phyloP scores from a whole-genome alignment of 2,797 vertebrate genomes.

The Pipistrellus nathusii region DNA sequence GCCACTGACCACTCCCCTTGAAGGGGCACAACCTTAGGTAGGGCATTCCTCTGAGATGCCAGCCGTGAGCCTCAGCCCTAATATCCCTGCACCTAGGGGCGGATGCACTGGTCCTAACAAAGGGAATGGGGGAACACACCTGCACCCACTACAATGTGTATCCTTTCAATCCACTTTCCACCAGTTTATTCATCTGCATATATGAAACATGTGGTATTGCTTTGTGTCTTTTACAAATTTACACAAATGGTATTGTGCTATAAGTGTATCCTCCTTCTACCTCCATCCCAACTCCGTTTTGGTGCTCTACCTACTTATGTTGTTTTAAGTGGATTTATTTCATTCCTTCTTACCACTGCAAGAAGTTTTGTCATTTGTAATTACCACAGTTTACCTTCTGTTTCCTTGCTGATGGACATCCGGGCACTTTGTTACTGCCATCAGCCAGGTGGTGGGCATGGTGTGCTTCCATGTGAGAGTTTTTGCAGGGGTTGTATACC shows the following conservation, averaged over 20 bases:
- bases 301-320: background rate
- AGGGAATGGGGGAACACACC: background rate
- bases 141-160: background rate
- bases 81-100: background rate
- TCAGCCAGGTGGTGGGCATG: background rate
- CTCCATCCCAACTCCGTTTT: background rate
- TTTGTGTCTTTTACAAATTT: background rate
- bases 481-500: background rate
- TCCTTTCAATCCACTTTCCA: background rate
- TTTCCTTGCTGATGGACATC: background rate
- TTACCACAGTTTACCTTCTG: background rate
- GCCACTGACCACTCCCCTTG: background rate
- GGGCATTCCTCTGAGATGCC: background rate
- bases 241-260: background rate
- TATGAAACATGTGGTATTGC: background rate
- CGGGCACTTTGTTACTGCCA: background rate
- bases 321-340: background rate
- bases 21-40: background rate
- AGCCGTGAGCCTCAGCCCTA: background rate
- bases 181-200: background rate
- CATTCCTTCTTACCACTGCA: background rate
- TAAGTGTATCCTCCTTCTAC: background rate
- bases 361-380: background rate
- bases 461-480: background rate
- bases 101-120: background rate